These are phyloP conservation scores for Ceratosolen solmsi DNA, from an alignment of 1,140 invertebrate species.

Conservation along the genomic window DNA sequence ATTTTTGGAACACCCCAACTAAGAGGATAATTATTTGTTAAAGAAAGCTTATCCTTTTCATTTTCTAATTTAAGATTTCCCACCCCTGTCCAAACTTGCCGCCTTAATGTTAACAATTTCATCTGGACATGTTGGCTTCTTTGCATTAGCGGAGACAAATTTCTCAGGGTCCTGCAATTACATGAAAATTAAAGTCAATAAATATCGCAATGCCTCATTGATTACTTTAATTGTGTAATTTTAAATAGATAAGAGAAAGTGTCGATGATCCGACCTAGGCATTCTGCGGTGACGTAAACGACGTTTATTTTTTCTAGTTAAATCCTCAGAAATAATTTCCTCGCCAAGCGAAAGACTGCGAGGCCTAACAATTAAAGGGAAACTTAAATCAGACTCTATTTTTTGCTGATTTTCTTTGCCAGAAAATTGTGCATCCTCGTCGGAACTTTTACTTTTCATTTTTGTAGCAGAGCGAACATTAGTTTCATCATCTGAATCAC, in stretches of 20 bases:
- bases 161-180: slow-evolving; percentile 56
- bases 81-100: slow-evolving; percentile 76
- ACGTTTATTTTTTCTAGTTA: slow-evolving; percentile 66
- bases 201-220: too few species aligned
- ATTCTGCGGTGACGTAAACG: slow-evolving; percentile 69
- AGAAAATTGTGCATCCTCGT: slow-evolving; percentile 9
- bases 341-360: slow-evolving; percentile 74
- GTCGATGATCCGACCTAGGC: too few species aligned
- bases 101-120: slow-evolving; percentile 74
- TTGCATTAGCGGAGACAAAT: slow-evolving; percentile 60
- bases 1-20: slow-evolving; percentile 77
- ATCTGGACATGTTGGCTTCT: slow-evolving; percentile 74
- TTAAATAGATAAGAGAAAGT: background rate
- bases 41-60: slow-evolving; percentile 48
- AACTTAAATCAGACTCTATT: slow-evolving; percentile 22
- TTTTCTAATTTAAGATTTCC: slow-evolving; percentile 30
- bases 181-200: background rate
- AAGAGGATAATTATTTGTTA: slow-evolving; percentile 65
- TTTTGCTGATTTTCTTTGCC: slow-evolving; percentile 31
- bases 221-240: background rate
- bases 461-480: background rate
- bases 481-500: slow-evolving; percentile 72
- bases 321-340: slow-evolving; percentile 67
- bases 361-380: slow-evolving; percentile 67
- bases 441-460: slow-evolving; percentile 30